A percentile compares a stretch with the other conserved stretches of the same genome.
phyloP scores from a whole-genome alignment of 2,113 vertebrate genomes.

The Xiphorhynchus elegans region DNA sequence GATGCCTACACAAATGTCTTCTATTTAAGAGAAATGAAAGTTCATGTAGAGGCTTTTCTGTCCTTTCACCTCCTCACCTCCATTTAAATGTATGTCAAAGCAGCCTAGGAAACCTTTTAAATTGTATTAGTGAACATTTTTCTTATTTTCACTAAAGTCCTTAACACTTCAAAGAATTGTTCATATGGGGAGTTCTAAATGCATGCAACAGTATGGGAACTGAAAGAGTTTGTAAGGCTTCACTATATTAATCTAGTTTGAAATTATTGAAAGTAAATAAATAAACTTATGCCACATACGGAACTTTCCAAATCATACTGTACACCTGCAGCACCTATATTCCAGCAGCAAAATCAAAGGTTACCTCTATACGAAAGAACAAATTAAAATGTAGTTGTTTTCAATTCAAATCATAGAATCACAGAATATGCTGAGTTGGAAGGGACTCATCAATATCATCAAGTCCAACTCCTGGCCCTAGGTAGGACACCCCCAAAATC shows the following conservation, averaged over 20 bases:
- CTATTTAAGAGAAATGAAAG: not conserved
- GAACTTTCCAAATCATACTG: not conserved
- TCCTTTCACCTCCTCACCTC: not conserved
- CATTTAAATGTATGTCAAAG: not conserved
- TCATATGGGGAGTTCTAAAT: not conserved
- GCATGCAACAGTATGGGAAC: not conserved
- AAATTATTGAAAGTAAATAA: slow-evolving; percentile 16
- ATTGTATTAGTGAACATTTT: not conserved
- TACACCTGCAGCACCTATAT: not conserved
- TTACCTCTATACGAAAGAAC: not conserved
- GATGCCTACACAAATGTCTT: not conserved
- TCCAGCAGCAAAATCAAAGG: not conserved
- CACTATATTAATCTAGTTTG: not conserved
- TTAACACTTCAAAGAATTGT: not conserved
- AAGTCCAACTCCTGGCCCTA: not conserved
- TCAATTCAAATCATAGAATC: not conserved
- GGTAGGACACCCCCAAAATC: not conserved
- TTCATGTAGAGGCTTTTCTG: not conserved
- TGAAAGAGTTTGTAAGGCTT: not conserved
- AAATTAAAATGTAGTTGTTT: not conserved
- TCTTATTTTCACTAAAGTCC: not conserved
- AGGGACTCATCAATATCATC: not conserved
- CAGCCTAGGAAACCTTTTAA: not conserved
- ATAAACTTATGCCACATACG: not conserved
- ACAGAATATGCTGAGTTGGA: not conserved